phyloP scores from a whole-genome alignment of 2,888 invertebrate species.

The Physocephala rufipes region DNA sequence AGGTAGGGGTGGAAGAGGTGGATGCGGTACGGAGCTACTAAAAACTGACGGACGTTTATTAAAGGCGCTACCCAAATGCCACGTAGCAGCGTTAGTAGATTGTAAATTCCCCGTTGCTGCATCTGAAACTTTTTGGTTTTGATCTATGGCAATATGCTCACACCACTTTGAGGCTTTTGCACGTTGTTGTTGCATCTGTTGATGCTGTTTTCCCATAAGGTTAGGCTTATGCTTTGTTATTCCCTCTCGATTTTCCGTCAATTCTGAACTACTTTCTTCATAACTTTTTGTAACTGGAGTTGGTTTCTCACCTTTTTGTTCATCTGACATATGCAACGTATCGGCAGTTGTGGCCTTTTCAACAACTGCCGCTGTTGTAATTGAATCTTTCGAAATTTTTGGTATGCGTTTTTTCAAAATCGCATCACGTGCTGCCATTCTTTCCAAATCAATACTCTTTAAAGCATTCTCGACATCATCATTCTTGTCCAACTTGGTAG shows the following conservation, averaged over 20 bases:
- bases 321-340: conserved; percentile 43
- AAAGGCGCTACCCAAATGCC: conserved; percentile 23
- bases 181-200: conserved; percentile 54
- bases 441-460: conserved; percentile 49
- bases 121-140: conserved; percentile 21
- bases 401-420: conserved; percentile 65
- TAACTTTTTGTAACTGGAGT: conserved; percentile 47
- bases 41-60: conserved; percentile 44
- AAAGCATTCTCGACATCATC: conserved; percentile 50
- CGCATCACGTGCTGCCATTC: conserved; percentile 66
- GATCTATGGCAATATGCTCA: conserved; percentile 49
- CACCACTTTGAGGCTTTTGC: conserved; percentile 61
- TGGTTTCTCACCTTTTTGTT: neutral
- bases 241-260: conserved; percentile 39
- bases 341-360: conserved; percentile 48
- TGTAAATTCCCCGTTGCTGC: neutral
- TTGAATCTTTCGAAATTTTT: conserved; percentile 54
- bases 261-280: conserved; percentile 47
- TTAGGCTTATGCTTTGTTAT: conserved; percentile 41
- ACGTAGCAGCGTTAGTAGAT: conserved; percentile 1
- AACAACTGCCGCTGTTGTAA: neutral
- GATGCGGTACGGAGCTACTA: conserved; percentile 42
- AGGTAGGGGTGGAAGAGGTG: conserved; percentile 40
- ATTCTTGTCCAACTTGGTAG: conserved; percentile 39
- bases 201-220: conserved; percentile 37